Evolutionary conservation across 30 jellyfish, hydroid and myxozoan genomes (phyloP), one percentile per base, ranked within the genome.

Genomic region (Turritopsis rubra): DNA sequence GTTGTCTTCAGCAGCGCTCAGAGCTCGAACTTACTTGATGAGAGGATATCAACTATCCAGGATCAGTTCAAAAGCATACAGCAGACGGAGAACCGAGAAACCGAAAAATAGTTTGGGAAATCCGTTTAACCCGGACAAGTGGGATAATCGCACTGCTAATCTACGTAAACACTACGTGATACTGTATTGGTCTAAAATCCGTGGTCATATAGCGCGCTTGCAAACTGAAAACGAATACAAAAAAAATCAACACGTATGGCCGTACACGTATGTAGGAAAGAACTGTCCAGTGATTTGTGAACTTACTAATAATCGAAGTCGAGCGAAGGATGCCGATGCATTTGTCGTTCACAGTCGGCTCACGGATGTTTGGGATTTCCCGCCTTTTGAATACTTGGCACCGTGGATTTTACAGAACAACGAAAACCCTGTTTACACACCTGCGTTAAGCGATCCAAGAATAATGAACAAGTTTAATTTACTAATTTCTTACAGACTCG

Each of bases 351-450:
- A 93, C 73, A 88, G 97, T n/a, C 89, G 99, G 8, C 54, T 88
- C 29, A 93, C 96, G 25, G 99, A 93, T 80, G 99, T 93, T 41
- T 88, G 96, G 96, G 99, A 93, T 74, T 75, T 85, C 77, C 99
- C 99, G 21, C 99, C 99, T 17, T 85, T 88, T 41, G 84, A 86
- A 73, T 86, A 83, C 81, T 89, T 93, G 7, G 99, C 99, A 29
- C 99, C 99, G 60, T 93, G 99, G 99, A 93, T 93, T 1, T 79
- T 93, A 52, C 99, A 93, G 78, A 93, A 93, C 84, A 93, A 93
- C 84, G 99, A 93, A 75, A 93, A 93, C 85, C 99, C 99, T 23
- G 99, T 93, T 9, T 93, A 93, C 89, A 93, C 99, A 1, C 99
- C 99, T 13, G 99, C 99, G 20, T 52, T 93, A 17, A 89, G 90